These are phyloP conservation scores for Dimorphilus gyrociliatus DNA, from an alignment of 2,888 invertebrate species.

Conservation along the genomic window DNA sequence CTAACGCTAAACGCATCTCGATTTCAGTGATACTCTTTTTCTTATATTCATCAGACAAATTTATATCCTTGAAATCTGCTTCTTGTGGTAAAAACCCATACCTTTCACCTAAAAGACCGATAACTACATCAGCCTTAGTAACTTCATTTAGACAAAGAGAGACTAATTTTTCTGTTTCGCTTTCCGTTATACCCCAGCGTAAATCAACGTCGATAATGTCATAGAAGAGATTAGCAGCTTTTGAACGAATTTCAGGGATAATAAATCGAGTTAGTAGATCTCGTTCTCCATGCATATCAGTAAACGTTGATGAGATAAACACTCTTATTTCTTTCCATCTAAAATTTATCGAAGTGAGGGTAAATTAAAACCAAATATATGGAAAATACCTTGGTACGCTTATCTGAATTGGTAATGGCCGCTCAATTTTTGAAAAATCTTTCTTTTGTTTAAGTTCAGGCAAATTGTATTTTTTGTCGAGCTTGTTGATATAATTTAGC, in stretches of 20 bases:
- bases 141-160: constrained; percentile 38
- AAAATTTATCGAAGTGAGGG: not conserved
- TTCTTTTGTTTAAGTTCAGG: constrained; percentile 10
- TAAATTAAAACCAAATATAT: too few species aligned
- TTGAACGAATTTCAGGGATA: constrained; percentile 37
- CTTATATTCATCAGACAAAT: constrained; percentile 14
- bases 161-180: too few species aligned
- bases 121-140: constrained; percentile 34
- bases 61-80: too few species aligned
- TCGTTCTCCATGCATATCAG: constrained; percentile 41
- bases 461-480: constrained; percentile 34
- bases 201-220: constrained; percentile 39
- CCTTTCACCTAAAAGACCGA: constrained; percentile 38
- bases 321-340: constrained; percentile 38
- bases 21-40: constrained; percentile 38
- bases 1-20: constrained; percentile 36
- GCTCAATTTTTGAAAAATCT: constrained; percentile 8
- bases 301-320: constrained; percentile 41
- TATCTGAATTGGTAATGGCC: constrained; percentile 13
- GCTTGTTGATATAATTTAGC: constrained; percentile 36
- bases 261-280: constrained; percentile 38
- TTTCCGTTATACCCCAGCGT: constrained; percentile 40
- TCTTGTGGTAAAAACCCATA: constrained; percentile 37
- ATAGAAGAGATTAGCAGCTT: constrained; percentile 28
- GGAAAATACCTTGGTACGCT: constrained; percentile 20